Base-by-base conservation (phyloP, 2,797 vertebrate species). In the Euthynnus affinis region DNA sequence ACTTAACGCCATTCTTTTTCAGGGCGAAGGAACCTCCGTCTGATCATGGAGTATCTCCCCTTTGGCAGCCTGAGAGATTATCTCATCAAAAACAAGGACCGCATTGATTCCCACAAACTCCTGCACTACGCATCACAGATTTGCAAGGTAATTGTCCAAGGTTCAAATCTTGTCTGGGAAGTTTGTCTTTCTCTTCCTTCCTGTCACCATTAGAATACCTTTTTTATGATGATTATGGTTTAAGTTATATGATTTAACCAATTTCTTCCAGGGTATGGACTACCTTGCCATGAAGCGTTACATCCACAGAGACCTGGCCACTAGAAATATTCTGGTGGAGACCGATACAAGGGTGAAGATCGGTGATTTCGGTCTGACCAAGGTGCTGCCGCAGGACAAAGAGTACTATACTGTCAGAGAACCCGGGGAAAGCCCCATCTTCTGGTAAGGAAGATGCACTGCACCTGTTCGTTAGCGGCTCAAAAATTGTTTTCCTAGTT, bases 21-120 rank as follows among this genome's bases (percentile, higher is more conserved):
- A 96, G 98, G 98, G 20, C 95, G 98, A 15, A 96, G 94, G 83
- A 99, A 99, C 93, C 91, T 99, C 32, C 95, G 96, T 71, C 93
- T 99, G 81, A 96, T 99, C 89, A 99, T 99, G 98, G 98, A 99
- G 83, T 99, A 98, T 79, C 96, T 99, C 70, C 98, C 98, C 4
- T 97, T 95, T 51, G 98, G 98, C 88, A 99, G 98, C 89, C 92
- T 99, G 89, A 95, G 98, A 87, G 98, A 99, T 90, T 99, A 99
- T 87, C 96, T 99, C 58, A 96, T 96, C 77, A 99, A 99, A 87
- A 96, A 99, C 92, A 98, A 96, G 66, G 97, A 97, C 7, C 95
- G 95, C 71, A 95, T 98, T 71, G 97, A 99, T 79, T 96, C 96
- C 91, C 97, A 95, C 89, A 99, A 98, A 82, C 96, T 99, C 77